Percentiles rank a stretch among this genome's conserved stretches.
Conservation (phyloP, 2,113 vertebrate species). For the Cyanoliseus patagonus region DNA sequence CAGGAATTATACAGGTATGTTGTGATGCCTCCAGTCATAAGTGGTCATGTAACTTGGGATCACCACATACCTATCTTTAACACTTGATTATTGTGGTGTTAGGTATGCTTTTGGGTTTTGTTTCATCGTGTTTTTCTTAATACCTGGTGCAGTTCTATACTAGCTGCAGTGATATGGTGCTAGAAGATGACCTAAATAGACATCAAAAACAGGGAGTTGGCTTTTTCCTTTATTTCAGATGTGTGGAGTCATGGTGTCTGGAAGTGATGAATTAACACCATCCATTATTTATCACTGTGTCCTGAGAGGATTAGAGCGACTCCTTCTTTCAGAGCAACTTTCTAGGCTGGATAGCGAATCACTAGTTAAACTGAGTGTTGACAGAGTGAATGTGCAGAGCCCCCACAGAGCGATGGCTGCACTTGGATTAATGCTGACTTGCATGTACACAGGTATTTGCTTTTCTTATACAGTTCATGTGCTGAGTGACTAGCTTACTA, state of each 20-base stretch:
- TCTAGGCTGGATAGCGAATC: slow-evolving; percentile 91
- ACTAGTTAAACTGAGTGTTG: slow-evolving; percentile 94
- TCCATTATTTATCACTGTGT: slow-evolving; percentile 94
- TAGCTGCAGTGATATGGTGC: not conserved
- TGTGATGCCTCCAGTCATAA: not conserved
- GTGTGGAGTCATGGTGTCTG: slow-evolving; percentile 94
- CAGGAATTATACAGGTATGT: slow-evolving; percentile 91
- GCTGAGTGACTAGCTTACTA: not conserved
- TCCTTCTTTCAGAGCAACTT: slow-evolving; percentile 94
- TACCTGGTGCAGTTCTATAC: not conserved
- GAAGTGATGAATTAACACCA: slow-evolving; percentile 91
- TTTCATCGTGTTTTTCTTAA: not conserved
- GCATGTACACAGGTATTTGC: slow-evolving; percentile 96
- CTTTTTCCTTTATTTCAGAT: slow-evolving; percentile 72
- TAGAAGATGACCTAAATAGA: not conserved
- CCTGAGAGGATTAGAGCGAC: slow-evolving; percentile 91
- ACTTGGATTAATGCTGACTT: slow-evolving; percentile 97
- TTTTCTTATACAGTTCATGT: not conserved
- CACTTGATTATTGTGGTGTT: not conserved
- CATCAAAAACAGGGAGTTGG: not conserved
- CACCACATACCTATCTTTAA: not conserved
- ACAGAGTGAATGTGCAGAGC: slow-evolving; percentile 93
- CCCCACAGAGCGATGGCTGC: slow-evolving; percentile 97
- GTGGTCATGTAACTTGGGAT: not conserved
- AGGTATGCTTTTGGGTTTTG: not conserved